Evolutionary conservation across 2,888 invertebrate species (phyloP).

Genomic region (Netelia melanura): DNA sequence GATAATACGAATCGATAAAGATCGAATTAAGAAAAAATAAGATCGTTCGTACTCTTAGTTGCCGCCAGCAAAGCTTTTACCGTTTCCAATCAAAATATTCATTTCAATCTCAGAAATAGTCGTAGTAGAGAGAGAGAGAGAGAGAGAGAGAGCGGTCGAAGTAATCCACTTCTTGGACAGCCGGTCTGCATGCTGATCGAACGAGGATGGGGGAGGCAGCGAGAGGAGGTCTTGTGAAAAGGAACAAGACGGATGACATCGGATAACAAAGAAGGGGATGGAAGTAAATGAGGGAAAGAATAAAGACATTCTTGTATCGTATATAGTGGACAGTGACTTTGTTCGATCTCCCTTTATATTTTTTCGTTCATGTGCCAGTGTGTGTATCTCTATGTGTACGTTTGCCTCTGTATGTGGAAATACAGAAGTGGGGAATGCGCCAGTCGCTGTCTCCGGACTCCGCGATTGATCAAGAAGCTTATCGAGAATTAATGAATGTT

Average conservation of each 20-base stretch:
- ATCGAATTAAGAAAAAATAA: background rate
- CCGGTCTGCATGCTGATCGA: conserved; percentile 24
- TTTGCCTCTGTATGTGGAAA: background rate
- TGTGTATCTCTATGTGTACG: background rate
- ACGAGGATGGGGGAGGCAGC: background rate
- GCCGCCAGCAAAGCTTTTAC: background rate
- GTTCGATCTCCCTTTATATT: background rate
- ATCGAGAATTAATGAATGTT: conserved; percentile 22
- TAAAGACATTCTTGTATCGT: conserved; percentile 19
- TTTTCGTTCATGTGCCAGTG: background rate
- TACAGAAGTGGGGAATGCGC: no score
- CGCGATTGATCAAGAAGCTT: conserved; percentile 22
- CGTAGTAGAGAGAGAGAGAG: background rate
- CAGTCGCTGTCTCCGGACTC: background rate
- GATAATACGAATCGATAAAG: background rate
- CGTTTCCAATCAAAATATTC: conserved; percentile 2
- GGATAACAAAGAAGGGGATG: background rate
- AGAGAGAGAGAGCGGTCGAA: background rate
- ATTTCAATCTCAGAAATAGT: conserved; percentile 3
- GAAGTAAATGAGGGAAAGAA: conserved; percentile 7
- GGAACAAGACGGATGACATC: conserved; percentile 19
- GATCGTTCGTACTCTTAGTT: background rate
- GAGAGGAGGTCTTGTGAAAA: background rate
- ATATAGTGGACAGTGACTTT: conserved; percentile 3
- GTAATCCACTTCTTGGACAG: conserved; percentile 10